Evolutionary conservation across 2,888 invertebrate species (phyloP).

Genomic region (Alloplasta piceator): DNA sequence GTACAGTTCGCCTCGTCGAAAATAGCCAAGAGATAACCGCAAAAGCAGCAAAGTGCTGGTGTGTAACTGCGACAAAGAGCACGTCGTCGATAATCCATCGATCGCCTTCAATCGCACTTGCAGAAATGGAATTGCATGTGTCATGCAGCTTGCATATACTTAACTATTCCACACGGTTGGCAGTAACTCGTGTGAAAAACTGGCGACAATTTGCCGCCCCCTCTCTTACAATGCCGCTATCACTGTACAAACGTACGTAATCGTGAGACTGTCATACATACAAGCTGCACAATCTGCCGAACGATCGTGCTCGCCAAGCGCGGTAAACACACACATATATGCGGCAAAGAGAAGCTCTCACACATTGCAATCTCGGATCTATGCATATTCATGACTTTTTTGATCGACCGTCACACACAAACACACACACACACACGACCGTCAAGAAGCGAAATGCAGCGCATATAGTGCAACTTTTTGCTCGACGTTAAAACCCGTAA

Average conservation of each 20-base stretch:
- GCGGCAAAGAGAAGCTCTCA: conserved; percentile 10
- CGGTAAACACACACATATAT: conserved; percentile 41
- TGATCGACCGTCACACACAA: conserved; percentile 79
- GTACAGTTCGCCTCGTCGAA: too few species aligned
- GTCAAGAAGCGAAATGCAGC: conserved; percentile 73
- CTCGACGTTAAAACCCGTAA: conserved; percentile 62
- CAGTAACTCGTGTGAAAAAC: conserved; percentile 48
- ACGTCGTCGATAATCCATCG: conserved; percentile 58
- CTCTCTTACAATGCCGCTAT: conserved; percentile 1
- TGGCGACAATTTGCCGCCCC: conserved; percentile 11
- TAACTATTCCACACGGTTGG: conserved; percentile 26
- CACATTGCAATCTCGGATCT: conserved; percentile 46
- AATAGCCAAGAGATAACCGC: too few species aligned
- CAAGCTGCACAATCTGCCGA: conserved; percentile 20
- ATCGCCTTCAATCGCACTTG: conserved; percentile 44
- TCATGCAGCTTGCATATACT: conserved; percentile 38
- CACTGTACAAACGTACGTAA: conserved; percentile 31
- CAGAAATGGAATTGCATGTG: neutral
- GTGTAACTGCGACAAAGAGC: neutral
- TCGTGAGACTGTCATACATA: conserved; percentile 42
- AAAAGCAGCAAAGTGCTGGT: too few species aligned
- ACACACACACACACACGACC: conserved; percentile 61
- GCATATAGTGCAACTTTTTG: conserved; percentile 77
- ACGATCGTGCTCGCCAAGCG: conserved; percentile 43
- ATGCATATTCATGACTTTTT: conserved; percentile 82